A percentile compares a stretch with the other conserved stretches of the same genome.
Evolutionary conservation across 1,140 invertebrate genomes (phyloP).

Genomic region (Augochlora pura): DNA sequence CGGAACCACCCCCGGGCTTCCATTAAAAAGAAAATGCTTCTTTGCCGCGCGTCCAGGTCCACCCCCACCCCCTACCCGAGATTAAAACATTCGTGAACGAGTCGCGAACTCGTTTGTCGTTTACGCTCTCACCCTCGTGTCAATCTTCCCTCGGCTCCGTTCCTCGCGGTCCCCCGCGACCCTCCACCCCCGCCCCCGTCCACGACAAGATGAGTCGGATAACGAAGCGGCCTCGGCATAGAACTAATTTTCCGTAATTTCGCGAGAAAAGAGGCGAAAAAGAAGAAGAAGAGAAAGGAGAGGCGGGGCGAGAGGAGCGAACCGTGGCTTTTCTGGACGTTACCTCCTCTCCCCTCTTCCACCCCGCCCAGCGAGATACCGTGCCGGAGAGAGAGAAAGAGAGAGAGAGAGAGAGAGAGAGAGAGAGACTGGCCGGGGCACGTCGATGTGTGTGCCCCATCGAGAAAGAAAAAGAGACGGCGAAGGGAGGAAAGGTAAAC

Average conservation of each 20-base stretch:
- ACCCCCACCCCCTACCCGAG: too few species aligned
- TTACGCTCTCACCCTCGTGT: constrained; percentile 43
- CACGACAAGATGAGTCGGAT: constrained; percentile 67
- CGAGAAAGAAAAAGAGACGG: constrained; percentile 39
- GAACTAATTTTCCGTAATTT: constrained; percentile 78
- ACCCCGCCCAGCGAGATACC: constrained; percentile 23
- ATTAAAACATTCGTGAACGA: constrained; percentile 71
- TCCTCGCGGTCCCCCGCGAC: too few species aligned
- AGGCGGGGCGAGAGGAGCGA: neutral
- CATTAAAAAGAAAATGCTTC: constrained; percentile 68
- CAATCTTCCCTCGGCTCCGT: neutral
- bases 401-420: too few species aligned
- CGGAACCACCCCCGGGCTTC: constrained; percentile 41
- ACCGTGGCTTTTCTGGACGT: constrained; percentile 28
- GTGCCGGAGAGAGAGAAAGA: too few species aligned
- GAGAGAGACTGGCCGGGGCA: constrained; percentile 67
- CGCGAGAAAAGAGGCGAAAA: constrained; percentile 61
- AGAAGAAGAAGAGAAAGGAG: neutral
- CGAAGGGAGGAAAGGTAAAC: constrained; percentile 36
- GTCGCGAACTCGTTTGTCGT: constrained; percentile 71
- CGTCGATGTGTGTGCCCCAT: constrained; percentile 55
- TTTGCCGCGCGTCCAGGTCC: constrained; percentile 45
- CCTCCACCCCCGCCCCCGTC: constrained; percentile 40
- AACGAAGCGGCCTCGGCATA: constrained; percentile 73
- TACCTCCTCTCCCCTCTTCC: constrained; percentile 8